Base-by-base conservation (phyloP, 2,113 vertebrate species). In the Pangasianodon gigas region DNA sequence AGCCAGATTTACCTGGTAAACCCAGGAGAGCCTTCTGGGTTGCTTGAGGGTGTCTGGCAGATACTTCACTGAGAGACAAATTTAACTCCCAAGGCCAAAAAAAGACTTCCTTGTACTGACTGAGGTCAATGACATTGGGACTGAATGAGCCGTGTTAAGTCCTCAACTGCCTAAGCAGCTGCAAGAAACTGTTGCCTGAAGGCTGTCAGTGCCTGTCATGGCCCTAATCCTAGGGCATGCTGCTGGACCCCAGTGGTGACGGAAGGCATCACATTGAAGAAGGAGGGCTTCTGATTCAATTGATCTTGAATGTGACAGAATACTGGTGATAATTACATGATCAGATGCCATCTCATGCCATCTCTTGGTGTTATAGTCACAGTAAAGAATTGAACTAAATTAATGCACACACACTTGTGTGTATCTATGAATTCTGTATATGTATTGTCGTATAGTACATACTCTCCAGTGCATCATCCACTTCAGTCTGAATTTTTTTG, bases 391-490 rank as follows among this genome's bases (percentile, higher is more conserved):
- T 21, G 18, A 21, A 41, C 18, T 9, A 75, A 24, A 7, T 1
- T 37, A 75, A 44, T 41, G 71, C 37, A 41, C 18, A 48, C 37
- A 67, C 6, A 86, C 26, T 13, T 24, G 24, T n/a, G 51, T 16
- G 6, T 51, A n/a, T 41, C 14, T 85, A 37, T n/a, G 3, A 24
- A 67, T 56, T 44, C 2, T n/a, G 18, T 51, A 46, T 24, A 24
- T 74, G 19, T 21, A 69, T 4, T 7, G 5, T 44, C 51, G 48
- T 56, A 16, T 7, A 54, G 19, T 41, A 92, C 98, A 89, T 97
- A 99, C 98, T 97, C 95, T 99, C 98, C 90, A 99, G 94, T 0
- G 98, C 96, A 0, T 99, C 98, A 24, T 99, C 98, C 88, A 99
- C 97, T 91, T 98, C 97, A 32, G 97, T 96, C 79, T 98, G 97